These are phyloP conservation scores for Sebastes steindachneri DNA, from an alignment of 2,797 vertebrate genomes.

Conservation along the genomic window DNA sequence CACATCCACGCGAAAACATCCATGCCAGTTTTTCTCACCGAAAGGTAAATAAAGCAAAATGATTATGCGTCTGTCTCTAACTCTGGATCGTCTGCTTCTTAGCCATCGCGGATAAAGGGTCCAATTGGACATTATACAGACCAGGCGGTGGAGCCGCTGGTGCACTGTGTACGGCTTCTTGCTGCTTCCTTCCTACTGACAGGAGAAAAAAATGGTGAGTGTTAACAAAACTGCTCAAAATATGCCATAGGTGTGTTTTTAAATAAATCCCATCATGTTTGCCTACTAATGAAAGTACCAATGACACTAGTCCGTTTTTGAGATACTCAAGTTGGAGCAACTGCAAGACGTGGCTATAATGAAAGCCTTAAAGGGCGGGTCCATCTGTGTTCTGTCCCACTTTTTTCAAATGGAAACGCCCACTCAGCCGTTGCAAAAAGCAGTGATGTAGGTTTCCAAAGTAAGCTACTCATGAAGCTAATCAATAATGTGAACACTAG, in stretches of 20 bases:
- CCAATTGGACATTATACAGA: conserved; percentile 93
- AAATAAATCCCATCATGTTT: neutral
- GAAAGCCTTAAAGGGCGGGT: neutral
- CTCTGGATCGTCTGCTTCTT: neutral
- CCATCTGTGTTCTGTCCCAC: no score
- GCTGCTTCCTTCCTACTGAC: conserved; percentile 94
- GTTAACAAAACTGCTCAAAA: neutral
- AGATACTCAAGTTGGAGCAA: neutral
- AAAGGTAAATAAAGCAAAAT: neutral
- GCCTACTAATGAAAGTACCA: neutral
- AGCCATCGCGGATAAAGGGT: conserved; percentile 93
- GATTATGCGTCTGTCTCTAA: neutral
- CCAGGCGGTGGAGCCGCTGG: conserved; percentile 87
- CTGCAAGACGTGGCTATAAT: neutral
- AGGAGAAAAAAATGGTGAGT: conserved; percentile 90
- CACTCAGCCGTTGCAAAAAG: no score
- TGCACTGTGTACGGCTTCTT: conserved; percentile 94
- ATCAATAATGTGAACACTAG: no score
- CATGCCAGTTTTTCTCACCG: neutral
- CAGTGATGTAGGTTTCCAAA: no score
- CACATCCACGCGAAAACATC: neutral
- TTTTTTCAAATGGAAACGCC: no score
- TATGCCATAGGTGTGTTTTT: neutral
- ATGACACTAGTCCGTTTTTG: neutral
- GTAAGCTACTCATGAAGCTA: no score